These are phyloP conservation scores for Perca fluviatilis DNA, from an alignment of 2,113 vertebrate species.

Conservation along the genomic window DNA sequence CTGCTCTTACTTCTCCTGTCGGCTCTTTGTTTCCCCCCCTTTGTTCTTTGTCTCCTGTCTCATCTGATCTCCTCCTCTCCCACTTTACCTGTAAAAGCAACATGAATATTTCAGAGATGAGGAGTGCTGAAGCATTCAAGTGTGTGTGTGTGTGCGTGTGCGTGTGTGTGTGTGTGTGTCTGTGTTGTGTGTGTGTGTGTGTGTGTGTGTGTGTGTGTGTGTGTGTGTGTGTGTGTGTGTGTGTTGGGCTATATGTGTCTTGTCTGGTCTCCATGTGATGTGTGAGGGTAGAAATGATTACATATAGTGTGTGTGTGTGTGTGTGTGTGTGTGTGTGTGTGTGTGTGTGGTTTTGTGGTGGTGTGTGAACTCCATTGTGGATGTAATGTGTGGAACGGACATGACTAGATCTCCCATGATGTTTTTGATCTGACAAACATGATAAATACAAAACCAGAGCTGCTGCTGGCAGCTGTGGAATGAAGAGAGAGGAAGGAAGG, in stretches of 20 bases:
- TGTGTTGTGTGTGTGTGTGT: background rate
- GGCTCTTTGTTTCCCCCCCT: background rate
- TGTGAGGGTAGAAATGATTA: too few relatives aligned
- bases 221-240: background rate
- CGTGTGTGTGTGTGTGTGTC: background rate
- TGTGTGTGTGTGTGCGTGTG: background rate
- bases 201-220: background rate
- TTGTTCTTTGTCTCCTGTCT: background rate
- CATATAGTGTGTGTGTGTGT: too few relatives aligned
- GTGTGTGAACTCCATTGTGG: too few relatives aligned
- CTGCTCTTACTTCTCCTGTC: background rate
- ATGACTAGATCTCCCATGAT: conserved; percentile 27
- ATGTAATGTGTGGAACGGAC: too few relatives aligned
- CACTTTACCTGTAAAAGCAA: conserved; percentile 22
- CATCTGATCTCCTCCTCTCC: background rate
- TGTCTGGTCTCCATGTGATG: too few relatives aligned
- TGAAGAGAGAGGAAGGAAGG: background rate
- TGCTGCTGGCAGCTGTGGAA: background rate
- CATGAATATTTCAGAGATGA: conserved; percentile 35
- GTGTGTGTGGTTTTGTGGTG: too few relatives aligned
- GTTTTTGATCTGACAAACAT: too few relatives aligned
- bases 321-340: too few relatives aligned
- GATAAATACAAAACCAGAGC: background rate
- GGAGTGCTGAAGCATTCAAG: background rate
- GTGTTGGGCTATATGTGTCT: too few relatives aligned